Evolutionary conservation across 2,113 vertebrate genomes (phyloP).

Genomic region (Cyrtonyx montezumae): DNA sequence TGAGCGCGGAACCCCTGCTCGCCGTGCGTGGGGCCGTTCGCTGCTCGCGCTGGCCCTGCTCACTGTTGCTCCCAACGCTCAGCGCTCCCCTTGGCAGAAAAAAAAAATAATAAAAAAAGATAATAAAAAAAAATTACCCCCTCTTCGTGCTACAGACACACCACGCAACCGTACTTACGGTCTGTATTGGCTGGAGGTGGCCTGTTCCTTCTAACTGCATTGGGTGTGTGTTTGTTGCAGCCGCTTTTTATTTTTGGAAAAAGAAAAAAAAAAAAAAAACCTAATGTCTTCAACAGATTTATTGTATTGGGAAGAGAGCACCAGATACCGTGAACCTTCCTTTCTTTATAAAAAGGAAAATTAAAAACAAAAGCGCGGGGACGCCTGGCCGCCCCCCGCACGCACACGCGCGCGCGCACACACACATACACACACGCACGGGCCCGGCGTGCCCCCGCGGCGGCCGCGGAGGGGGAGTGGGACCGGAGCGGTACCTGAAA

Average conservation of each 20-base stretch:
- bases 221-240: conserved; percentile 83
- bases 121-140: conserved; percentile 60
- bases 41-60: too few relatives aligned
- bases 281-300: conserved; percentile 82
- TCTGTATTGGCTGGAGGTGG: conserved; percentile 85
- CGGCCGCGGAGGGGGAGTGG: conserved; percentile 72
- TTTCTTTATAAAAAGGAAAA: conserved; percentile 77
- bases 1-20: too few relatives aligned
- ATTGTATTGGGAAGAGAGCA: conserved; percentile 76
- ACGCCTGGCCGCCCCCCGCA: background rate
- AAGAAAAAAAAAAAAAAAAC: conserved; percentile 25
- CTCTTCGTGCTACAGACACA: conserved; percentile 80
- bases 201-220: conserved; percentile 87
- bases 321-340: conserved; percentile 74
- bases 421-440: conserved; percentile 4
- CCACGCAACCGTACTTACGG: conserved; percentile 87
- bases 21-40: too few relatives aligned
- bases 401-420: conserved; percentile 43
- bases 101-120: background rate
- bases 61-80: conserved; percentile 68
- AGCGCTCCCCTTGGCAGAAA: too few relatives aligned
- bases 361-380: conserved; percentile 27
- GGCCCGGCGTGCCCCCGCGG: conserved; percentile 55
- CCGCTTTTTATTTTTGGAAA: conserved; percentile 78
- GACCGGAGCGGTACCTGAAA: conserved; percentile 80